Conservation (phyloP, 2,888 invertebrate species). For the Cheilosia scutellata region DNA sequence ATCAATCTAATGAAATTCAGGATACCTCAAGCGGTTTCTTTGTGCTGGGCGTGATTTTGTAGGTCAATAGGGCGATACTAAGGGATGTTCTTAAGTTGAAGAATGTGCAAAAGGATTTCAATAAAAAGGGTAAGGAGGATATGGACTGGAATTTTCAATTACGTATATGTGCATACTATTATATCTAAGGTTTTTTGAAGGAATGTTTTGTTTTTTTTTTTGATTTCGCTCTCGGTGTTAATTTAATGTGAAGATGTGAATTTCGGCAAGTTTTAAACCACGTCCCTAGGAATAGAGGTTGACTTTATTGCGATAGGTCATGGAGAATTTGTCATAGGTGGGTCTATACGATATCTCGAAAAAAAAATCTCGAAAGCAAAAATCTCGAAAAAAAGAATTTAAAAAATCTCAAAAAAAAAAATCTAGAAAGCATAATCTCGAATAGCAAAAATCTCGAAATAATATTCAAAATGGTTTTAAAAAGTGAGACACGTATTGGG, state of each 20-base stretch:
- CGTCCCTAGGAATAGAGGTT: too few species aligned
- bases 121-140: not conserved
- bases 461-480: too few species aligned
- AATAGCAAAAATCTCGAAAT: too few species aligned
- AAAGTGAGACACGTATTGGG: too few species aligned
- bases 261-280: not conserved
- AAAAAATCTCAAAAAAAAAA: too few species aligned
- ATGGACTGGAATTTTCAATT: not conserved
- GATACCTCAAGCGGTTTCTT: slow-evolving; percentile 28
- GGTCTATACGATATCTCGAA: too few species aligned
- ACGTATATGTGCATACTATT: not conserved
- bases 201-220: not conserved
- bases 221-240: not conserved
- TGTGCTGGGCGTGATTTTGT: slow-evolving; percentile 28
- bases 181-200: not conserved
- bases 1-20: slow-evolving; percentile 47
- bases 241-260: not conserved
- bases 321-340: too few species aligned
- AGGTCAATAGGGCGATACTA: slow-evolving; percentile 29
- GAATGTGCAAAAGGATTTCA: slow-evolving; percentile 17
- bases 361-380: too few species aligned
- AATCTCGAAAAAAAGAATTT: too few species aligned
- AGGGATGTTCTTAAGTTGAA: slow-evolving; percentile 12
- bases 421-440: too few species aligned
- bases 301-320: too few species aligned